Conservation (phyloP, 2,113 vertebrate species). For the Rallus limicola region DNA sequence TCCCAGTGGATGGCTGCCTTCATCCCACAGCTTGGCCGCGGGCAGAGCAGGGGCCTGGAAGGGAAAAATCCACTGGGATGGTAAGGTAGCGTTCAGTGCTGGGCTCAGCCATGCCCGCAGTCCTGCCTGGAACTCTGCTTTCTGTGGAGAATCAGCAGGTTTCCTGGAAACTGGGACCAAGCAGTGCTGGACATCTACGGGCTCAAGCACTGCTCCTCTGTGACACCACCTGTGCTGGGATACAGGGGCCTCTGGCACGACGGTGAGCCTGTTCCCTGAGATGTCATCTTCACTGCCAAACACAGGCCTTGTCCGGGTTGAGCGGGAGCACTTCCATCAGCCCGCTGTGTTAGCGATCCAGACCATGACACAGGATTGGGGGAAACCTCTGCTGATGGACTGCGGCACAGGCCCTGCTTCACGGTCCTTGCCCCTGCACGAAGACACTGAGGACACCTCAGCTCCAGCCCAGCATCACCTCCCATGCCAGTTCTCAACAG, state of each 20-base stretch:
- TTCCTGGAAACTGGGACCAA: not conserved
- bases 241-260: rapidly evolving
- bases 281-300: not conserved
- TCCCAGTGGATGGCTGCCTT: not conserved
- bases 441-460: not conserved
- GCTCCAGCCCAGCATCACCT: not conserved
- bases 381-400: not conserved
- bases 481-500: rapidly evolving
- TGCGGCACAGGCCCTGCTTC: rapidly evolving
- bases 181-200: not conserved
- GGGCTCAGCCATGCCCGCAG: not conserved
- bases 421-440: not conserved
- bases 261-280: not conserved
- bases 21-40: not conserved
- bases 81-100: not conserved
- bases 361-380: not conserved
- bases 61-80: not conserved
- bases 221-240: not conserved
- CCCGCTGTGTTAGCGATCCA: rapidly evolving
- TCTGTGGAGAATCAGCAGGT: not conserved
- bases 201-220: not conserved
- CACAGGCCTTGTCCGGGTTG: not conserved
- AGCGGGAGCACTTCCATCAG: not conserved
- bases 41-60: not conserved
- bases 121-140: not conserved